These are phyloP conservation scores for Synchiropus splendidus DNA, from an alignment of 2,113 vertebrate genomes.

Conservation along the genomic window DNA sequence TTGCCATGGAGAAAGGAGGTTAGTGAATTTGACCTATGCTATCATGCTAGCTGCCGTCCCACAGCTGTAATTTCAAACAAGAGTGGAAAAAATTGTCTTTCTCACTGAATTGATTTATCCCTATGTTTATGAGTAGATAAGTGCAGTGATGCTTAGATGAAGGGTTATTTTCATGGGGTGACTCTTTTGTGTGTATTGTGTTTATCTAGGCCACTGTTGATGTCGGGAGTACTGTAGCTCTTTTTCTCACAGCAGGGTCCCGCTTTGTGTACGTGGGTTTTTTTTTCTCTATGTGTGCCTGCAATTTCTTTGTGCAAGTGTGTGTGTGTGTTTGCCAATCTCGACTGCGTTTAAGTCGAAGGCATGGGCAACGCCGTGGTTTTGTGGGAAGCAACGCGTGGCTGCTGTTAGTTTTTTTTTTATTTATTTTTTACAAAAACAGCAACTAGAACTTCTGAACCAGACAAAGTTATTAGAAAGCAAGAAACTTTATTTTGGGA, in stretches of 20 bases:
- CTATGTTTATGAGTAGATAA: conserved; percentile 69
- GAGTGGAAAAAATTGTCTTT: conserved; percentile 51
- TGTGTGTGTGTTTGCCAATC: conserved; percentile 24
- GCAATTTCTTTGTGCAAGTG: conserved; percentile 23
- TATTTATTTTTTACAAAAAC: too few relatives aligned
- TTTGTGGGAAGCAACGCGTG: too few relatives aligned
- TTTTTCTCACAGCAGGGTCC: conserved; percentile 53
- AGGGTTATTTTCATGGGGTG: conserved; percentile 64
- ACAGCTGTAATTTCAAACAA: conserved; percentile 63
- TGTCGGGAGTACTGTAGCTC: conserved; percentile 58
- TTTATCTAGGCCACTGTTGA: conserved; percentile 69
- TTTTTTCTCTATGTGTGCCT: conserved; percentile 30
- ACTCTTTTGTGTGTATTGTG: conserved; percentile 66
- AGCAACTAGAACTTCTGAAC: too few relatives aligned
- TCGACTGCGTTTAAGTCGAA: conserved; percentile 33
- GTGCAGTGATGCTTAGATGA: conserved; percentile 65
- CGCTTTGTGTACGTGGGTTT: conserved; percentile 48
- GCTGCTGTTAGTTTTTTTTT: too few relatives aligned
- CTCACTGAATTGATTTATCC: conserved; percentile 65
- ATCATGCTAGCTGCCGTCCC: conserved; percentile 60
- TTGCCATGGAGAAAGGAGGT: conserved; percentile 67
- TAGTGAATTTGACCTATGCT: conserved; percentile 66
- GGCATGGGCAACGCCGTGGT: conserved; percentile 42
- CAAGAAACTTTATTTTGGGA: too few relatives aligned
- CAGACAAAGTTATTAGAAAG: too few relatives aligned